Base-by-base conservation (phyloP, 2,113 vertebrate genomes). In the Bubo blakistoni region DNA sequence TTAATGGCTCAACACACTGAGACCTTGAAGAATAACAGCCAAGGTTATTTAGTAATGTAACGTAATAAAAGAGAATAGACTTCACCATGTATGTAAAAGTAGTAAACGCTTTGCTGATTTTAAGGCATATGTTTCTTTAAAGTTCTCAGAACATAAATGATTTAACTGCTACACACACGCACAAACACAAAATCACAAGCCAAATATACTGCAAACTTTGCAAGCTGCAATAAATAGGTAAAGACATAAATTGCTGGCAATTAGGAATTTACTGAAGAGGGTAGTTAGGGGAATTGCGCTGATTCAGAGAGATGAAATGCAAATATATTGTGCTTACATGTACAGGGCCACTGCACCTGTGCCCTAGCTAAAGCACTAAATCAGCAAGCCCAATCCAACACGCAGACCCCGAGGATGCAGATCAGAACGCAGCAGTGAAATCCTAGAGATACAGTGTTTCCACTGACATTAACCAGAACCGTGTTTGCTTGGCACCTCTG, bases 31-130 rank as follows among this genome's bases (percentile, higher is more conserved):
- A 94, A 86, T 72, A 97, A 97, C 90, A 93, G 72, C 66, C 96
- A 98, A 98, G 97, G 96, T 98, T 98, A 97, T 97, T 98, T 94
- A 91, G 92, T 67, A 95, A 63, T 16, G 29, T 86, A 92, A 94
- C 4, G 51, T 65, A 93, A 90, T 92, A 91, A 97, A 97, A 95
- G 54, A 94, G 91, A 96, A 70, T 10, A 93, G 57, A 65, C 87
- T 90, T 94, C 77, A 77, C 73, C 61, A 71, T 49, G 42, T 94
- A 96, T 94, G 91, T 81, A 96, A 88, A 95, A 96, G 62, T 65
- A 92, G 34, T 58, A 94, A 94, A 93, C 81, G 62, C 63, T 94
- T 88, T 94, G 86, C 63, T 86, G 92, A 97, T 97, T 94, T 95
- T 87, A 95, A 97, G 94, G 92, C 62, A 86, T 77, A 96, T 81